Base-by-base conservation (phyloP, 37 sponge, comb jelly and placozoan species). In the Mnemiopsis leidyi region DNA sequence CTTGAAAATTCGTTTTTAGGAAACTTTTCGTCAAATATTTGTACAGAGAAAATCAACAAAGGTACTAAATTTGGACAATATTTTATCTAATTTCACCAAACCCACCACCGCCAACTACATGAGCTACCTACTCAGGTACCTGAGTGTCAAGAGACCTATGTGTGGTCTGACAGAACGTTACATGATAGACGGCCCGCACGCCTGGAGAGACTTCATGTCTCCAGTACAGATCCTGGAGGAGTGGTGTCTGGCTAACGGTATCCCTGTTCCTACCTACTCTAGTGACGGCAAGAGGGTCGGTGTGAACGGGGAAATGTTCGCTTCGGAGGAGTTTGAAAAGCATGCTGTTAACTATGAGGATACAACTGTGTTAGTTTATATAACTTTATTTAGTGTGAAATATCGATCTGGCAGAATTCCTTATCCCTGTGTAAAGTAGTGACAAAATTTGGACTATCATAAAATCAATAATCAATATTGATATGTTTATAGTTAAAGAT, bases 191-290 rank as follows among this genome's bases (percentile, higher is more conserved):
- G 75, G 75, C 30, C 75, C 75, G 3, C 75, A 71, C 75, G 20
- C 3, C 30, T 71, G 75, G 75, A n/a, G 75, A 71, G 75, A 71
- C 30, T 71, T 71, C 75, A 71, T 71, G 75, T 71, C 75, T 23
- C 75, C 75, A 71, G 75, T 71, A 71, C 75, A 71, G 75, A 71
- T 71, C 20, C 75, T 71, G 30, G 75, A 71, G 75, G 75, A 71
- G 75, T 71, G 75, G 75, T 71, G 75, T 71, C 75, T 71, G 26
- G 75, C 75, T 71, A 71, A 71, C 20, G 75, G 75, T 18, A 71
- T 71, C 3, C 30, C 25, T n/a, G 75, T 71, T 23, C 75, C 75
- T 29, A 28, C 30, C 3, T 71, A 71, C 20, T n/a, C 75, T 71
- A 71, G 75, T 71, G 75, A 71, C 30, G 75, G 75, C 25, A 71